Percentiles rank a stretch among this genome's conserved stretches.
Evolutionary conservation across 2,797 vertebrate species (phyloP).

Genomic region (Girardinus metallicus): DNA sequence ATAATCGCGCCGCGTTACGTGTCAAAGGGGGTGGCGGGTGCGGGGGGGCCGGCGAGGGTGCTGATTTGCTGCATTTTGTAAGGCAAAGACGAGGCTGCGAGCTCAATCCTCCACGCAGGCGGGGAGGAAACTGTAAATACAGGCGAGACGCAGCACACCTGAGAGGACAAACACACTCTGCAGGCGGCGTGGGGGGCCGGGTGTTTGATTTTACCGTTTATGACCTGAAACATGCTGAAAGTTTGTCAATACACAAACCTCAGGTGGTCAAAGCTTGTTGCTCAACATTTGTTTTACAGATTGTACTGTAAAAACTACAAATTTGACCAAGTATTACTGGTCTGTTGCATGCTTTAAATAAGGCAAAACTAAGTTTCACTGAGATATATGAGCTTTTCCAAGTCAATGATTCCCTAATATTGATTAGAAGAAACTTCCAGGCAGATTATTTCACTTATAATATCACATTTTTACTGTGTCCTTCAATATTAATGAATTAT

Average conservation of each 20-base stretch:
- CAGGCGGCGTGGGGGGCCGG: too few relatives aligned
- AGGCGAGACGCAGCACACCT: slow-evolving; percentile 72
- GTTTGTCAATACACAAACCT: slow-evolving; percentile 26
- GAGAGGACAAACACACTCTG: slow-evolving; percentile 48
- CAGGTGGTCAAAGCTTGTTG: slow-evolving; percentile 41
- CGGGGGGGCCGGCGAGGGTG: slow-evolving; percentile 61
- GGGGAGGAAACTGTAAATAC: slow-evolving; percentile 78
- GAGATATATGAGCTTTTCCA: too few relatives aligned
- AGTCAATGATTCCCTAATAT: too few relatives aligned
- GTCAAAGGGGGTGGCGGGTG: slow-evolving; percentile 79
- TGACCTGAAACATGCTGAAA: not conserved
- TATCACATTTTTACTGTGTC: too few relatives aligned
- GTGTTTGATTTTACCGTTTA: not conserved
- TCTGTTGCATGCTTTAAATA: too few relatives aligned
- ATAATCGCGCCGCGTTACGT: slow-evolving; percentile 88
- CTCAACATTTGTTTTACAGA: slow-evolving; percentile 16
- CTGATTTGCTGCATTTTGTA: slow-evolving; percentile 84
- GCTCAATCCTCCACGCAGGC: slow-evolving; percentile 69
- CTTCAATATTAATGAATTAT: too few relatives aligned
- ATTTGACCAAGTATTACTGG: too few relatives aligned
- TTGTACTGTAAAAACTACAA: too few relatives aligned
- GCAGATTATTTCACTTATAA: too few relatives aligned
- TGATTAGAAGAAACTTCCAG: too few relatives aligned
- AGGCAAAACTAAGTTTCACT: too few relatives aligned
- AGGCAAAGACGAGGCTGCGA: slow-evolving; percentile 71